Base-by-base conservation (phyloP, 2,888 invertebrate genomes). In the Neocrepidodera transversa region DNA sequence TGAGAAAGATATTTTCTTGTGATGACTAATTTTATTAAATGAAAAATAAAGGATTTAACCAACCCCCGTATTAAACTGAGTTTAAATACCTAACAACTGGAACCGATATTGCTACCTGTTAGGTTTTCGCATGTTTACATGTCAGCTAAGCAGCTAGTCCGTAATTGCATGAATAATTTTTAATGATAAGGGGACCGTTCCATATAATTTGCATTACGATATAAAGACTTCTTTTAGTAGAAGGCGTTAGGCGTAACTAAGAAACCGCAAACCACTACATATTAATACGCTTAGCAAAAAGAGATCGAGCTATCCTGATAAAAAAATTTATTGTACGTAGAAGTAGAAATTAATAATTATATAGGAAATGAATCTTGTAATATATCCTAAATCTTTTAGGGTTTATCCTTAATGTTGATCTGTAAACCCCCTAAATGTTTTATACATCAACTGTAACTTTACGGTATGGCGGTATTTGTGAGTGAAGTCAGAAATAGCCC, bases 101-200 rank as follows among this genome's bases (percentile, higher is more conserved):
- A 45, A 26, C 26, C 45, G 5, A 28, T n/a, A 45, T 45, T 23
- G 45, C 45, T 26, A 45, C 45, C 28, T 45, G 45, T 45, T 45
- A 26, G 14, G 45, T 11, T 45, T 26, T 45, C 43, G 52, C 43
- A 53, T 32, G 28, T 32, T 53, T 14, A 42, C 52, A 40, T 43
- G 52, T 43, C 11, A 13, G 20, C 43, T 53, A 30, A 42, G 52
- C 26, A 43, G 18, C 28, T 32, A 30, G 13, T 30, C 43, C 16
- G 32, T 52, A 43, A 52, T 52, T 42, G 52, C 52, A 30, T 52
- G 52, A 53, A 53, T 42, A 53, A 53, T 53, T 42, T 30, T 28
- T 53, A 53, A 53, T 43, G 26, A 30, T 20, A 42, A 18, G 52
- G 42, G 42, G 30, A 32, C 28, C 30, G 43, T 43, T 53, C 8